These are phyloP conservation scores for Drosophila fuyamai DNA, from an alignment of 1,140 invertebrate species.

Conservation along the genomic window DNA sequence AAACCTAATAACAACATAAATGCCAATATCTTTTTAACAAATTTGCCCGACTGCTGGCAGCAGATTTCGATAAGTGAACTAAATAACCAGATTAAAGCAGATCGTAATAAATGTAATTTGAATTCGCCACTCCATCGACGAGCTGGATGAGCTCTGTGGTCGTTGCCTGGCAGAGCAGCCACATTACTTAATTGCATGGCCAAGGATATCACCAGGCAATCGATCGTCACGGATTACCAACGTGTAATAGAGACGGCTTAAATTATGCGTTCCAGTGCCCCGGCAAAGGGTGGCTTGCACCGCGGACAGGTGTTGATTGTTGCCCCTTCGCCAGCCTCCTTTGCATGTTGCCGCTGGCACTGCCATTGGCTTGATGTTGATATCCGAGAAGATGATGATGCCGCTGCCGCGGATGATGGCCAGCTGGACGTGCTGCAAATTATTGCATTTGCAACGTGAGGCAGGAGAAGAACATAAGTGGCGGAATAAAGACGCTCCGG, in stretches of 20 bases:
- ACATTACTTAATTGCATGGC: slow-evolving; percentile 76
- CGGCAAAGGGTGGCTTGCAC: slow-evolving; percentile 31
- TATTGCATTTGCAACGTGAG: slow-evolving; percentile 74
- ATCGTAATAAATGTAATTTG: slow-evolving; percentile 79
- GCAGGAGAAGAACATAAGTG: slow-evolving; percentile 20
- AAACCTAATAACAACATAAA: slow-evolving; percentile 80
- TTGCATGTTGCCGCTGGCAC: slow-evolving; percentile 44
- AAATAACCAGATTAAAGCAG: slow-evolving; percentile 71
- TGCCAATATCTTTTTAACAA: slow-evolving; percentile 66
- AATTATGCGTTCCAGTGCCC: slow-evolving; percentile 57
- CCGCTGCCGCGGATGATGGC: slow-evolving; percentile 19
- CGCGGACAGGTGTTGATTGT: slow-evolving; percentile 74
- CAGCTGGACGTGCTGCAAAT: slow-evolving; percentile 74
- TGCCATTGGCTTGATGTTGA: slow-evolving; percentile 19
- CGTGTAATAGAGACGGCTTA: slow-evolving; percentile 63
- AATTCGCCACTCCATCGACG: slow-evolving; percentile 38
- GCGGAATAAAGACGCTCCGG: slow-evolving; percentile 4
- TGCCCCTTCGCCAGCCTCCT: slow-evolving; percentile 22
- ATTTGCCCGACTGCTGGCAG: slow-evolving; percentile 39
- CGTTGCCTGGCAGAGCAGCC: slow-evolving; percentile 7
- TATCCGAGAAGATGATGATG: slow-evolving; percentile 40
- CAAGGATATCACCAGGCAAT: slow-evolving; percentile 75
- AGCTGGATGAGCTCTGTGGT: slow-evolving; percentile 2
- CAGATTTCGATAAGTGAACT: slow-evolving; percentile 73
- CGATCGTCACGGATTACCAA: slow-evolving; percentile 81